A percentile compares a stretch with the other conserved stretches of the same genome.
These are phyloP conservation scores for Procapra przewalskii DNA, from an alignment of 2,113 vertebrate species.

Conservation along the genomic window DNA sequence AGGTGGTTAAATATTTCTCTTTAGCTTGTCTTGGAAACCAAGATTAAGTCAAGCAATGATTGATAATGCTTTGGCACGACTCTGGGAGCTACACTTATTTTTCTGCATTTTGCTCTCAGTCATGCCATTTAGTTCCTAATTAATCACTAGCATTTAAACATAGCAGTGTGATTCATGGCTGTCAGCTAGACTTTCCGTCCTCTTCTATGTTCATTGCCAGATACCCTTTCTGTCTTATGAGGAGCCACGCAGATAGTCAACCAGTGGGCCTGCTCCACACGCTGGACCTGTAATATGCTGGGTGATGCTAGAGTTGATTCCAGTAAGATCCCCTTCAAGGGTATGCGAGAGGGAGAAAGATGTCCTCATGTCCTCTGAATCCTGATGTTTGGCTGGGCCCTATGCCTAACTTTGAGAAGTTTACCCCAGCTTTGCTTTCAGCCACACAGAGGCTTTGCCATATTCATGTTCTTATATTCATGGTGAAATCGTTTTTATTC, in stretches of 20 bases:
- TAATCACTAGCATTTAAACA: neutral
- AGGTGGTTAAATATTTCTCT: neutral
- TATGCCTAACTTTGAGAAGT: neutral
- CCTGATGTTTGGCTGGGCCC: neutral
- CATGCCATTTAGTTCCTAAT: neutral
- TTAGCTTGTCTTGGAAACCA: neutral
- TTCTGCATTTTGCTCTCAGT: neutral
- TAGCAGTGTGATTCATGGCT: neutral
- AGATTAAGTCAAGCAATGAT: neutral
- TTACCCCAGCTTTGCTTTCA: neutral
- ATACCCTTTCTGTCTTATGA: neutral
- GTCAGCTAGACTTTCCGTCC: neutral
- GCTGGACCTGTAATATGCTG: neutral
- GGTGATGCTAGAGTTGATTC: neutral
- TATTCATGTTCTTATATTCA: neutral
- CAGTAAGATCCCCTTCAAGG: neutral
- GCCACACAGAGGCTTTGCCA: neutral
- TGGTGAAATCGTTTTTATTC: neutral
- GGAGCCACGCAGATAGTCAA: neutral
- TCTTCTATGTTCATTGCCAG: neutral
- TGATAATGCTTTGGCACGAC: neutral
- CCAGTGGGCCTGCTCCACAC: neutral
- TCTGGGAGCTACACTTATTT: neutral
- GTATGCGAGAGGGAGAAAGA: neutral
- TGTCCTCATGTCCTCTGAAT: neutral